Percentiles rank a stretch among this genome's conserved stretches.
These are phyloP conservation scores for Apamea sordens DNA, from an alignment of 2,888 invertebrate species.

Conservation along the genomic window DNA sequence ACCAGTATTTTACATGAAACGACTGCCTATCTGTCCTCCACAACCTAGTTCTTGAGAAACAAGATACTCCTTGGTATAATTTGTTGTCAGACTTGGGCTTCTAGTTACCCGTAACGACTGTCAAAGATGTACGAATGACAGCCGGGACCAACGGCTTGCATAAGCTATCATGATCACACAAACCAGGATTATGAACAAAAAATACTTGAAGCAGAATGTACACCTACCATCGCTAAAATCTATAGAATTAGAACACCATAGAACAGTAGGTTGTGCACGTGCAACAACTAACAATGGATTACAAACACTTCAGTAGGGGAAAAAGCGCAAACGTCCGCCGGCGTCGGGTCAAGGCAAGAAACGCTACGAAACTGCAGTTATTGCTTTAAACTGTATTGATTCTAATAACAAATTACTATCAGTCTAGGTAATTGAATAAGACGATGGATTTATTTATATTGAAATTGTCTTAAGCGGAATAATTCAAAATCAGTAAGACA, in stretches of 20 bases:
- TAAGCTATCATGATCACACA: neutral
- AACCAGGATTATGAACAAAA: neutral
- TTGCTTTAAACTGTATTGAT: constrained; percentile 34
- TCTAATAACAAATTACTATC: constrained; percentile 19
- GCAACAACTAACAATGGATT: constrained; percentile 67
- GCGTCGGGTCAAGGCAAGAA: constrained; percentile 73
- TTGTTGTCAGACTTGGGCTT: neutral
- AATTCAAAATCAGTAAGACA: neutral
- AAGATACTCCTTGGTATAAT: neutral
- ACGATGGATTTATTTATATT: neutral
- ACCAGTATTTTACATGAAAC: neutral
- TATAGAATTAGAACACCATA: constrained; percentile 54
- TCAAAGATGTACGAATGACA: neutral
- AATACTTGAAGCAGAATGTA: neutral
- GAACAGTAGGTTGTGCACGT: constrained; percentile 61
- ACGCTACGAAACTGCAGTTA: constrained; percentile 53
- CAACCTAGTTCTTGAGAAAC: neutral
- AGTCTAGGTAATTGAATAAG: neutral
- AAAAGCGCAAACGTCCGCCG: constrained; percentile 73
- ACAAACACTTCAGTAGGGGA: constrained; percentile 63
- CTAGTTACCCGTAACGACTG: neutral
- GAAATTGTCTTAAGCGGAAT: neutral
- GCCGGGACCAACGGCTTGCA: neutral
- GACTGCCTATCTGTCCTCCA: neutral
- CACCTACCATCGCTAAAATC: constrained; percentile 34